Evolutionary conservation across 2,888 invertebrate genomes (phyloP), one percentile per base, ranked within the genome.

Genomic region (Stenodema calcarata): DNA sequence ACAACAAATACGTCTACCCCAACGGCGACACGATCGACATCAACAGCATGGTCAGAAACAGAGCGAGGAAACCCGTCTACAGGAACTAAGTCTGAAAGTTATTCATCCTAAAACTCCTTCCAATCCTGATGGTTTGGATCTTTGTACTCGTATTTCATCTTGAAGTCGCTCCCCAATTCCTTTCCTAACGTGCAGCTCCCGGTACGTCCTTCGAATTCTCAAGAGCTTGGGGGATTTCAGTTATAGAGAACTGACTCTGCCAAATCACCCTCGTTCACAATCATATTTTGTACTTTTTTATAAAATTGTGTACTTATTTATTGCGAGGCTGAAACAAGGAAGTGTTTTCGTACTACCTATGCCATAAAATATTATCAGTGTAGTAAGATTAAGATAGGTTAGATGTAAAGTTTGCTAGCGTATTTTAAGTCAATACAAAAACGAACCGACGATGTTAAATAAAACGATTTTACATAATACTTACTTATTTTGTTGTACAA

Each of bases 1-100:
- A 94, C 91, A 95, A 95, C 90, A 94, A 94, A 90, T 94, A 95
- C 79, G 94, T 95, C 30, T 91, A 95, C 87, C 94, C 95, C 54
- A 95, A 94, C 90, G 95, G 95, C 81, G 93, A 95, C 89, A 94
- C 94, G 88, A 94, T 95, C 89, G 94, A 95, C 92, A 93, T 95
- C 91, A 92, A 93, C 89, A 92, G 92, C 87, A 94, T 95, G 93
- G 95, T 94, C 88, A 95, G 95, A 90, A 95, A 95, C 87, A 87
- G 89, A 90, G 93, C 94, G 75, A 94, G 94, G 90, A 93, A 95
- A 91, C 95, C 95, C 88, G 93, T 92, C 89, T 92, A 92, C 90
- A 88, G 87, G 62, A 88, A 88, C 86, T 88, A 78, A 78, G 44
- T 62, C 62, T 62, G 62, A 62, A 62, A n/a, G 7, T n/a, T 16